phyloP scores from a whole-genome alignment of 92 coral and sea anemone species.

The Parazoanthus atlanticus region DNA sequence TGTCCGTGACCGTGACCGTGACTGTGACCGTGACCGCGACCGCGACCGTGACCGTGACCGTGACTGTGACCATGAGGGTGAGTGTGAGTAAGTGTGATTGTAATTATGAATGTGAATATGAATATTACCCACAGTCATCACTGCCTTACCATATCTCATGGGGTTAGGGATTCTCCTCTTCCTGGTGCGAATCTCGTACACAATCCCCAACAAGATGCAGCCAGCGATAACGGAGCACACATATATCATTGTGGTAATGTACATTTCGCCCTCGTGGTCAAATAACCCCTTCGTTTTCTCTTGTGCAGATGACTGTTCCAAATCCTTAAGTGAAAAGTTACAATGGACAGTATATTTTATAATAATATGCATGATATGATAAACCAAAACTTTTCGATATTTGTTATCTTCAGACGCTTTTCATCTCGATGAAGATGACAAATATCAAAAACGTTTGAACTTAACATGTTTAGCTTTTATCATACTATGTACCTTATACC shows the following conservation, averaged over 20 bases:
- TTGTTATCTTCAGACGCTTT: no score
- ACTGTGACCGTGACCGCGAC: neutral
- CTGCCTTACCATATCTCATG: slow-evolving; percentile 22
- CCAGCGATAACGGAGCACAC: slow-evolving; percentile 18
- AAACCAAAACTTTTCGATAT: no score
- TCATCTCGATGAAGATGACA: no score
- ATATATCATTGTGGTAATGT: slow-evolving; percentile 27
- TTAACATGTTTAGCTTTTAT: no score
- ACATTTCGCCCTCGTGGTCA: slow-evolving; percentile 37
- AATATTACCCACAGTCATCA: neutral
- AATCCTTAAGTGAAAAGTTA: neutral
- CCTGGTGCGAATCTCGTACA: slow-evolving; percentile 17
- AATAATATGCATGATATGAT: no score
- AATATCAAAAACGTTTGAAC: no score
- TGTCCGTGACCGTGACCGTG: neutral
- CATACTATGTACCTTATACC: no score
- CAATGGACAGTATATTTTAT: neutral
- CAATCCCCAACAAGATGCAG: slow-evolving; percentile 21
- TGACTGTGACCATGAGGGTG: neutral
- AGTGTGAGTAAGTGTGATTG: neutral
- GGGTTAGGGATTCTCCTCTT: slow-evolving; percentile 19
- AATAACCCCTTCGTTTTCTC: slow-evolving; percentile 34
- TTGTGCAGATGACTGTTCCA: slow-evolving; percentile 37
- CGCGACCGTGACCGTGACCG: neutral
- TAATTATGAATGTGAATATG: neutral